Percentiles rank a stretch among this genome's conserved stretches.
Conservation (phyloP, 2,113 vertebrate genomes). For the Corydoras maculifer region DNA sequence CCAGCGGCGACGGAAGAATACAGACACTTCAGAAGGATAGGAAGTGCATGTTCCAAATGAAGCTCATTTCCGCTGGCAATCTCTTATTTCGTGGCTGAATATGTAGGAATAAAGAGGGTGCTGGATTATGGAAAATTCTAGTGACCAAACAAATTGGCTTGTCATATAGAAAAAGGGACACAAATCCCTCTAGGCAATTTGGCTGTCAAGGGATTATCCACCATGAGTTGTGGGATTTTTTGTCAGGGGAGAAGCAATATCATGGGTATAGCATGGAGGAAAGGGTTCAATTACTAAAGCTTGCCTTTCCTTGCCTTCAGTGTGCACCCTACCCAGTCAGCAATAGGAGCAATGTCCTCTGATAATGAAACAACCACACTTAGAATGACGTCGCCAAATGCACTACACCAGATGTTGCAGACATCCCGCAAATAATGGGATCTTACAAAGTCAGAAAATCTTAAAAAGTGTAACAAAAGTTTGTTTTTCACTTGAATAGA, state of each 20-base stretch:
- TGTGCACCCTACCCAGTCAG: neutral
- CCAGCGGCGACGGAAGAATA: slow-evolving; percentile 32
- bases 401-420: too few species aligned
- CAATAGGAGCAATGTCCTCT: neutral
- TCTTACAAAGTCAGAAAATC: too few species aligned
- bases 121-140: slow-evolving; percentile 22
- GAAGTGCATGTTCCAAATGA: slow-evolving; percentile 27
- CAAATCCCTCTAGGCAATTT: slow-evolving; percentile 37
- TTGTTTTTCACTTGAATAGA: too few species aligned
- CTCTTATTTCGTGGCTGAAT: slow-evolving; percentile 3
- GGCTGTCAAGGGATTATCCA: slow-evolving; percentile 34
- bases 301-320: slow-evolving; percentile 10
- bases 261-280: slow-evolving; percentile 16
- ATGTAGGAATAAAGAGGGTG: neutral
- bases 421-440: too few species aligned
- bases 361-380: neutral
- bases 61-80: slow-evolving; percentile 3
- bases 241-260: slow-evolving; percentile 25
- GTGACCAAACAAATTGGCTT: slow-evolving; percentile 40
- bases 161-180: slow-evolving; percentile 19
- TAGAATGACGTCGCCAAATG: too few species aligned
- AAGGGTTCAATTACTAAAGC: slow-evolving; percentile 32
- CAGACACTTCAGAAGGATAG: slow-evolving; percentile 33
- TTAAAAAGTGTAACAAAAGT: too few species aligned
- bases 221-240: slow-evolving; percentile 33